Base-by-base conservation (phyloP, 1,140 invertebrate species). In the Drosophila guanche region DNA sequence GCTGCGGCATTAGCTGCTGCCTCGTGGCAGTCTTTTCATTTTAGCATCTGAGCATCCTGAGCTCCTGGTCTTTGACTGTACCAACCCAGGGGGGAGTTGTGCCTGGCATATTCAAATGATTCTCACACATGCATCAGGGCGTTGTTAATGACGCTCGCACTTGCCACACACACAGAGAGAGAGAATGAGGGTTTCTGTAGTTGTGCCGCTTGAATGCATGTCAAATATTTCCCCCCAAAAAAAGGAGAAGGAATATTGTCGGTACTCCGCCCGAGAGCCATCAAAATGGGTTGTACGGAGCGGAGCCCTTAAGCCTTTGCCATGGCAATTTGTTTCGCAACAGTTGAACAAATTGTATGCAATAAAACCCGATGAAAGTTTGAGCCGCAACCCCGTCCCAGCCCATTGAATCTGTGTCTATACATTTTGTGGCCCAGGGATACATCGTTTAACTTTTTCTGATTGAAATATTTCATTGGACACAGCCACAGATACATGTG, bases 311-410 rank as follows among this genome's bases (percentile, higher is more conserved):
- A 76, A 86, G 80, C 62, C 62, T 69, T 73, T 74, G 77, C 67
- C 77, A 81, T 81, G 68, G 63, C 81, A 85, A 86, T 86, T 81
- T 86, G 79, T 81, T 79, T 71, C 57, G 81, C 81, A 85, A 81
- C 81, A 86, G 81, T 86, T 86, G 81, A 79, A 71, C 63, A 73
- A 69, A 85, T 86, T 80, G 67, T 60, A 66, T 73, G 70, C 71
- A 66, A 74, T 53, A 74, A 74, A 74, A 41, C 42, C 25, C 33
- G 33, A 37, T 12, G 33, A 37, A 37, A 37, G 33, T 7, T 29
- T 20, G 16, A 1, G 16, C 16, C 0, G 16, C 16, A 20, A 20
- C 16, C 16, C 16, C 16, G 16, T 20, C 12, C 29, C n/a, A 23
- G 14, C 12, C 16, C 51, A 55, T 73, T 41, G 47, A 63, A 65